Evolutionary conservation across 2,113 vertebrate species (phyloP).

Genomic region (Ariopsis seemanni): DNA sequence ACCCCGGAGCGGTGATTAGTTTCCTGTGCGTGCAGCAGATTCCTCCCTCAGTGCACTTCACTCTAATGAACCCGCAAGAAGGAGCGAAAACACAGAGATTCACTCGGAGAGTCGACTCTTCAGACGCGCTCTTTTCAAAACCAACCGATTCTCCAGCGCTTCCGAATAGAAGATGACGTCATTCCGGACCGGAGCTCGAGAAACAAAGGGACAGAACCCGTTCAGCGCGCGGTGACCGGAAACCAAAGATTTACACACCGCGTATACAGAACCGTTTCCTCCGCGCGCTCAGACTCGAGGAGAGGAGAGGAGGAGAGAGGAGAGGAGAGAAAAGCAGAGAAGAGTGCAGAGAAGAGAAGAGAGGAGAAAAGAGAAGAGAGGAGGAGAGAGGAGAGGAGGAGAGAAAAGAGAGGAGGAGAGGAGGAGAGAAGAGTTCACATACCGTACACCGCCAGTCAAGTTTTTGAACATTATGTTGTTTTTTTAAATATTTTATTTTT

Average conservation of each 20-base stretch:
- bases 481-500: background rate
- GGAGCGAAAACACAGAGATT: background rate
- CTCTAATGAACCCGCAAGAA: background rate
- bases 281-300: background rate
- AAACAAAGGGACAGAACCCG: background rate
- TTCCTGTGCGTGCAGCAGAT: background rate
- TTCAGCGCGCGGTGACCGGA: background rate
- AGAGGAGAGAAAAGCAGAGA: too few relatives aligned
- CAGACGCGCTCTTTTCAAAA: background rate
- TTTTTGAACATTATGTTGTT: background rate
- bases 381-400: too few relatives aligned
- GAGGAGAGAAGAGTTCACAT: background rate
- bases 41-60: background rate
- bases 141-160: background rate
- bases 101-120: background rate
- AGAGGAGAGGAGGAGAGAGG: too few relatives aligned
- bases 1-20: background rate
- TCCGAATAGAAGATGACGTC: background rate
- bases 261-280: too few relatives aligned
- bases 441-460: background rate
- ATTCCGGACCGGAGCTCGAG: background rate
- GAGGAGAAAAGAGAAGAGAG: too few relatives aligned
- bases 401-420: background rate
- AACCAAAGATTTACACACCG: fast-evolving
- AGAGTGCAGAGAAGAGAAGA: too few relatives aligned